A percentile compares a stretch with the other conserved stretches of the same genome.
phyloP scores from a whole-genome alignment of 2,113 vertebrate species.

The Ciconia boyciana region DNA sequence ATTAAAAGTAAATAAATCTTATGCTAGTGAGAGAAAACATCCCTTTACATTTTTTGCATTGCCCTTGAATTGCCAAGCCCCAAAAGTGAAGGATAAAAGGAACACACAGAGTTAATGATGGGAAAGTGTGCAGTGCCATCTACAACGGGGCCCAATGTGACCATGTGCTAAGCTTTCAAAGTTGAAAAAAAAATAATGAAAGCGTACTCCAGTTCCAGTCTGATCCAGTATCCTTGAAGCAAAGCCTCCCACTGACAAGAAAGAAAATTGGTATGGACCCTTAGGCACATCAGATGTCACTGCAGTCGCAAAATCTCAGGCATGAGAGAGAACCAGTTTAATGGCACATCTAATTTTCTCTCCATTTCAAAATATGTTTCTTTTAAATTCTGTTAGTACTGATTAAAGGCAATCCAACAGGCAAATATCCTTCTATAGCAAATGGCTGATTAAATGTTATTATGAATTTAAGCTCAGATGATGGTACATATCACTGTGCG shows the following conservation, averaged over 20 bases:
- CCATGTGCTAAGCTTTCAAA: not conserved
- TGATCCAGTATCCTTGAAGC: not conserved
- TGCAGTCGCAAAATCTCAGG: not conserved
- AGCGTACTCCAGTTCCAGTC: not conserved
- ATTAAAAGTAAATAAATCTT: not conserved
- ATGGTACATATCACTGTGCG: not conserved
- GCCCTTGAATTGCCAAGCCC: not conserved
- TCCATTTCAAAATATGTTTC: not conserved
- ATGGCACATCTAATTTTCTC: not conserved
- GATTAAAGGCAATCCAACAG: not conserved
- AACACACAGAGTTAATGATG: not conserved
- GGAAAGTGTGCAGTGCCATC: not conserved
- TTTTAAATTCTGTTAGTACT: not conserved
- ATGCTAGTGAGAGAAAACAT: not conserved
- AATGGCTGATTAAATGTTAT: not conserved
- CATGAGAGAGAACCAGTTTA: not conserved
- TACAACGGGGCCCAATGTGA: not conserved
- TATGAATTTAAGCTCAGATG: not conserved
- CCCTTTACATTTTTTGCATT: not conserved
- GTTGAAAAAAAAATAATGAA: not conserved
- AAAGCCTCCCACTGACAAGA: not conserved
- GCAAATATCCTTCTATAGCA: not conserved
- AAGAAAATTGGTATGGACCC: not conserved
- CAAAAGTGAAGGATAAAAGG: not conserved
- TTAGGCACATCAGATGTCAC: not conserved